phyloP scores from a whole-genome alignment of 2,888 invertebrate genomes.

The Ischnura elegans region DNA sequence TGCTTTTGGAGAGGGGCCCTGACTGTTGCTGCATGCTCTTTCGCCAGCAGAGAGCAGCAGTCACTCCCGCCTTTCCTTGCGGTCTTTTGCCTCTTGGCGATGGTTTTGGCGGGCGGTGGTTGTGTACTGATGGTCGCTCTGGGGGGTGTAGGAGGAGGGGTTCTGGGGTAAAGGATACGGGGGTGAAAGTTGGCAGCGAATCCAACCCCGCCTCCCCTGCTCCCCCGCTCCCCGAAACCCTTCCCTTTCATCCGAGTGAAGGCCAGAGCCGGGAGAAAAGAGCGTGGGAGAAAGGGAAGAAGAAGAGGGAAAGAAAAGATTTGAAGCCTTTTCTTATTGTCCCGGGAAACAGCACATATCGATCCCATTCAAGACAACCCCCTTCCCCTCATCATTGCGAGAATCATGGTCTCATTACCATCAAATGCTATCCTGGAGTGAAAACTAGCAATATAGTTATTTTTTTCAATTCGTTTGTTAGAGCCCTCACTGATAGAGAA shows the following conservation, averaged over 20 bases:
- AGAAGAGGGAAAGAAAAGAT: neutral
- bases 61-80: neutral
- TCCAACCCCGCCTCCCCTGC: neutral
- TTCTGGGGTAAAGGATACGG: too few species aligned
- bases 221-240: neutral
- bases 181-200: constrained; percentile 5
- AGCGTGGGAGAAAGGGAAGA: too few species aligned
- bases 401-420: neutral
- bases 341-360: neutral
- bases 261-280: neutral
- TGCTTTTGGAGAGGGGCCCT: too few species aligned
- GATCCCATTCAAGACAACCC: neutral
- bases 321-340: neutral
- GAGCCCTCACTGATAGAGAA: too few species aligned
- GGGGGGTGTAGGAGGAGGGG: too few species aligned
- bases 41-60: too few species aligned
- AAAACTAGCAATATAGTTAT: too few species aligned
- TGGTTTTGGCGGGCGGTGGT: too few species aligned
- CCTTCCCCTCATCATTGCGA: neutral
- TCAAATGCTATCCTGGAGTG: neutral
- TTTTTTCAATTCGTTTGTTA: too few species aligned
- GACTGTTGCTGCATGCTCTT: constrained; percentile 8
- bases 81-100: neutral
- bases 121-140: neutral
- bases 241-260: neutral